Evolutionary conservation across 1,140 invertebrate species (phyloP).

Genomic region (Leptestheria dahalacensis): DNA sequence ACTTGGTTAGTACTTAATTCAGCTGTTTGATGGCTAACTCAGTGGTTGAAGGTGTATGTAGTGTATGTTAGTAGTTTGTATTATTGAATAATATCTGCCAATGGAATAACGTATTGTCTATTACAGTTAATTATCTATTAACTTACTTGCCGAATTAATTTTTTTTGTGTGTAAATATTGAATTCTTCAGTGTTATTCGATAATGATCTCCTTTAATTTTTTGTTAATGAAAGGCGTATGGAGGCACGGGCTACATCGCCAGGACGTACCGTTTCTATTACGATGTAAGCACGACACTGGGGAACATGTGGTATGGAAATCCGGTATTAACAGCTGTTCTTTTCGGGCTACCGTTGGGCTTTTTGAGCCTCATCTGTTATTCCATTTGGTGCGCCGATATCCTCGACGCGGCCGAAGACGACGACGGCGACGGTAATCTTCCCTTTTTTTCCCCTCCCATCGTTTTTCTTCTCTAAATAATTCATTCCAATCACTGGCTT

Average conservation of each 20-base stretch:
- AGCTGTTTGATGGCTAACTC: neutral
- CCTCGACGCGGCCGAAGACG: slow-evolving; percentile 77
- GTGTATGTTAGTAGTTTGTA: too few relatives aligned
- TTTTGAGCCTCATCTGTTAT: slow-evolving; percentile 84
- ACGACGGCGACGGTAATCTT: slow-evolving; percentile 22
- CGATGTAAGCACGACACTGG: slow-evolving; percentile 51
- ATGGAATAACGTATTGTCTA: too few relatives aligned
- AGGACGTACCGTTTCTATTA: slow-evolving; percentile 58
- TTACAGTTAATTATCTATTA: too few relatives aligned
- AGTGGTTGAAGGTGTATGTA: too few relatives aligned
- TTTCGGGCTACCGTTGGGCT: slow-evolving; percentile 74
- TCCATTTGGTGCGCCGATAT: slow-evolving; percentile 87
- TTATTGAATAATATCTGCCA: too few relatives aligned
- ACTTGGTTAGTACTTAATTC: neutral
- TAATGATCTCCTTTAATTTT: slow-evolving; percentile 4
- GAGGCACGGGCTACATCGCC: slow-evolving; percentile 57
- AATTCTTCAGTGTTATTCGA: too few relatives aligned
- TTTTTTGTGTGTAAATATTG: too few relatives aligned
- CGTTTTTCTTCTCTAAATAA: too few relatives aligned
- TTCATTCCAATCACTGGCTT: too few relatives aligned
- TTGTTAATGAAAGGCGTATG: slow-evolving; percentile 51
- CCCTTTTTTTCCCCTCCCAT: too few relatives aligned
- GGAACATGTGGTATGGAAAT: slow-evolving; percentile 78
- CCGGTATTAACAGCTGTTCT: slow-evolving; percentile 73
- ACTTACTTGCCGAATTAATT: too few relatives aligned